Evolutionary conservation across 2,113 vertebrate genomes (phyloP).

Genomic region (Prionailurus viverrinus): DNA sequence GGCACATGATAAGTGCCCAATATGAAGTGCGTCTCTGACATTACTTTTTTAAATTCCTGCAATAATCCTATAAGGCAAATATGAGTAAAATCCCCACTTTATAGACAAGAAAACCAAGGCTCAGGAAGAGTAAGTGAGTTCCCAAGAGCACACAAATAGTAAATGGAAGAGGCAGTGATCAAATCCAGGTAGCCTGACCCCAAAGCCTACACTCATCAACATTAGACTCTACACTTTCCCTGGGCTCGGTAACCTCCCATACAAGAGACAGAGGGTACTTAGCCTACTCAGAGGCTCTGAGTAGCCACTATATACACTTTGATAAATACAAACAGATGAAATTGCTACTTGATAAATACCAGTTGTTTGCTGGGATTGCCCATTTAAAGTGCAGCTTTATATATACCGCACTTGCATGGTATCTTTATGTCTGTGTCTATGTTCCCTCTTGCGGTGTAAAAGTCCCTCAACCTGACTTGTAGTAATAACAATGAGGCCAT

Average conservation of each 20-base stretch:
- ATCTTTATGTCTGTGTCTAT: neutral
- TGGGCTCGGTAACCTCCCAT: neutral
- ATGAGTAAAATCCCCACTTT: neutral
- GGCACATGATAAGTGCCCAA: neutral
- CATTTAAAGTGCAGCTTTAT: neutral
- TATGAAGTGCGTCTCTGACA: neutral
- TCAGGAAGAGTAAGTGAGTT: neutral
- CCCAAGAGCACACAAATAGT: neutral
- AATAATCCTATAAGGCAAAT: neutral
- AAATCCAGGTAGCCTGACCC: neutral
- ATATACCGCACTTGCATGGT: neutral
- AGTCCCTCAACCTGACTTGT: neutral
- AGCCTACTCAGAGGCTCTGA: neutral
- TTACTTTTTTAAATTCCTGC: neutral
- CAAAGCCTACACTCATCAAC: neutral
- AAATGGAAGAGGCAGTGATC: neutral
- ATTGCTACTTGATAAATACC: neutral
- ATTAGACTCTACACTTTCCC: neutral
- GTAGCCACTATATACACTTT: neutral
- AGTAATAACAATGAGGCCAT: neutral
- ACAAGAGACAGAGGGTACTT: neutral
- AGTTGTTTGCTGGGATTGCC: neutral
- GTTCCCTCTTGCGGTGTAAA: conserved; percentile 9
- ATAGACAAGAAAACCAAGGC: neutral
- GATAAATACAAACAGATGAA: neutral